Evolutionary conservation across 2,113 vertebrate genomes (phyloP).

Genomic region (Hippocampus barbouri): DNA sequence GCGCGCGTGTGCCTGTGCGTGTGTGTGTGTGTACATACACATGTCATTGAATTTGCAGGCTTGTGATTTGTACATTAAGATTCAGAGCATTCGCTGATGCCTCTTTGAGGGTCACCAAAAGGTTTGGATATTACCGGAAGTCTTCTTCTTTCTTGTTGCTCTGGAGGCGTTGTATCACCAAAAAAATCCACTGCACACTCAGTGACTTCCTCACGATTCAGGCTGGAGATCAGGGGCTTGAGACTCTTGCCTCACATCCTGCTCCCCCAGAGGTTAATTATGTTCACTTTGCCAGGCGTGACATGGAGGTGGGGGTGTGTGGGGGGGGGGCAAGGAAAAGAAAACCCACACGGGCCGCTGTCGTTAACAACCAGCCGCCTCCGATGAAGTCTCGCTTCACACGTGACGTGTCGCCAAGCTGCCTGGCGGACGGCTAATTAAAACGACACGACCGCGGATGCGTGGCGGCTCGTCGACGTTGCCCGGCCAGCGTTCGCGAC

Average conservation of each 20-base stretch:
- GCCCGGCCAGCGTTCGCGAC: not conserved
- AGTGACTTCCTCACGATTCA: constrained; percentile 30
- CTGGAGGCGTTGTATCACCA: not conserved
- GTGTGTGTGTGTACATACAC: too few species aligned
- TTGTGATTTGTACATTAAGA: too few species aligned
- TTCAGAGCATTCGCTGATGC: not conserved
- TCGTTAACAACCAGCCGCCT: constrained; percentile 51
- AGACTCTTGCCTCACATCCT: constrained; percentile 44
- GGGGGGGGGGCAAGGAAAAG: constrained; percentile 4
- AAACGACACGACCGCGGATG: constrained; percentile 59
- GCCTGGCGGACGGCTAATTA: constrained; percentile 63
- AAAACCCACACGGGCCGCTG: constrained; percentile 34
- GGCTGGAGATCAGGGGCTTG: constrained; percentile 45
- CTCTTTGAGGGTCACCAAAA: not conserved
- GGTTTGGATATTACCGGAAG: not conserved
- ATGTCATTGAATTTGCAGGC: too few species aligned
- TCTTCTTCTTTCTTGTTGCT: not conserved
- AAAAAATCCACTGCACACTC: constrained; percentile 4
- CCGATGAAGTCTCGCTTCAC: constrained; percentile 42
- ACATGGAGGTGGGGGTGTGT: constrained; percentile 42
- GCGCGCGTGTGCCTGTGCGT: too few species aligned
- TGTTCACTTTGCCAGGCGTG: constrained; percentile 66
- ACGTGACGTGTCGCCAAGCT: constrained; percentile 46
- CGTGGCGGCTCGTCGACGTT: constrained; percentile 21
- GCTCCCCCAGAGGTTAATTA: constrained; percentile 73